phyloP scores from a whole-genome alignment of 2,797 vertebrate species.

The Labeo calbasu region DNA sequence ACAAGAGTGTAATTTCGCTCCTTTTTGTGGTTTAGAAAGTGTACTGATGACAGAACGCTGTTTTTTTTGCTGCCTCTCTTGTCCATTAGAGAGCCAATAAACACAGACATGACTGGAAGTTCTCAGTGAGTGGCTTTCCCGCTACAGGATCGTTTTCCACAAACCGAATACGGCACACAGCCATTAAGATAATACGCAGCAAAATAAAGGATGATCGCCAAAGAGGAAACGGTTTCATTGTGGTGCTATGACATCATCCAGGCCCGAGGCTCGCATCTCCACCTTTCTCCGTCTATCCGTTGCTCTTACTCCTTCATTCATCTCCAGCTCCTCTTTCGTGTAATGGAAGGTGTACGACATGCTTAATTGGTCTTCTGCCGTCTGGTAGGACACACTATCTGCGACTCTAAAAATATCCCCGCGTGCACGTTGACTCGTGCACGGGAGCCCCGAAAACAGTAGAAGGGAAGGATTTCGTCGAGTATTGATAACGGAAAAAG shows the following conservation, averaged over 20 bases:
- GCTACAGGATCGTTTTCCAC: slow-evolving; percentile 29
- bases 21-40: slow-evolving; percentile 11
- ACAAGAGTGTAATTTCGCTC: neutral
- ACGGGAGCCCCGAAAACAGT: slow-evolving; percentile 55
- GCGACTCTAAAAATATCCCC: slow-evolving; percentile 71
- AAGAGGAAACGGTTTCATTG: slow-evolving; percentile 56
- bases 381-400: slow-evolving; percentile 69
- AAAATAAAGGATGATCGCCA: slow-evolving; percentile 19
- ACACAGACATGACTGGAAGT: slow-evolving; percentile 41
- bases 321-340: slow-evolving; percentile 66
- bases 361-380: slow-evolving; percentile 64
- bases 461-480: slow-evolving; percentile 50
- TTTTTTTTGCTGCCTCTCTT: slow-evolving; percentile 18
- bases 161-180: slow-evolving; percentile 14
- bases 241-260: slow-evolving; percentile 64
- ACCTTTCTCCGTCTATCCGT: slow-evolving; percentile 36
- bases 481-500: slow-evolving; percentile 67
- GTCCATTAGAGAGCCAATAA: slow-evolving; percentile 45
- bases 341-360: slow-evolving; percentile 67
- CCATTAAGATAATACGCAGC: slow-evolving; percentile 23
- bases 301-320: slow-evolving; percentile 4
- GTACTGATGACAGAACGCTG: slow-evolving; percentile 23
- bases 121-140: slow-evolving; percentile 33
- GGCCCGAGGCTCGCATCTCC: slow-evolving; percentile 15
- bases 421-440: slow-evolving; percentile 41